These are phyloP conservation scores for Apostichopus californicus DNA, from an alignment of 35 echinoderm and acorn worm species.

Conservation along the genomic window DNA sequence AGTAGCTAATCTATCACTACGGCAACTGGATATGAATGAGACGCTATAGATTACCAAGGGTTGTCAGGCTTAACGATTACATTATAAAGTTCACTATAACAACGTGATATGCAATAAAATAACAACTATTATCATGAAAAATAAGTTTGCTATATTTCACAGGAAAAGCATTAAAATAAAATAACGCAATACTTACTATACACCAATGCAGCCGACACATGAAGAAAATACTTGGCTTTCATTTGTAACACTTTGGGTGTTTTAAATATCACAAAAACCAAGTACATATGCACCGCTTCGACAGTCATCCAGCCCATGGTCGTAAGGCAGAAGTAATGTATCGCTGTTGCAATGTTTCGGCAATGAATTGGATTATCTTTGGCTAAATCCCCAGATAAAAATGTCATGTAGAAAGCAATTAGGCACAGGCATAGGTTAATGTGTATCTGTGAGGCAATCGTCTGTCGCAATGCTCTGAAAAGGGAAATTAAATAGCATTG, in stretches of 20 bases:
- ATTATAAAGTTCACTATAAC: too few species aligned
- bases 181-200: neutral
- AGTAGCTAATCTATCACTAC: too few species aligned
- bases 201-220: neutral
- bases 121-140: too few species aligned
- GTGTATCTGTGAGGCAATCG: neutral
- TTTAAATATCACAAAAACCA: neutral
- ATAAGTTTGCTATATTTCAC: too few species aligned
- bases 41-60: too few species aligned
- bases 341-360: neutral
- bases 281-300: conserved; percentile 2
- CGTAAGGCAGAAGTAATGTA: conserved; percentile 30
- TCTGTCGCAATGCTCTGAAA: conserved; percentile 5
- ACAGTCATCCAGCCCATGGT: conserved; percentile 27
- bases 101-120: too few species aligned
- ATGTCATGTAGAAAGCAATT: conserved; percentile 13
- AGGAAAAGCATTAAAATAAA: too few species aligned
- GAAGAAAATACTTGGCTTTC: neutral
- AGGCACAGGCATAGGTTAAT: neutral
- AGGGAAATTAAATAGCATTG: too few species aligned
- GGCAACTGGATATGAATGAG: too few species aligned
- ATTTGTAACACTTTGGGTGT: neutral
- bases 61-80: too few species aligned
- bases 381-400: neutral
- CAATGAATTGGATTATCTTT: neutral